Conservation (phyloP, 2,797 vertebrate genomes). For the Craterocephalus amniculus region DNA sequence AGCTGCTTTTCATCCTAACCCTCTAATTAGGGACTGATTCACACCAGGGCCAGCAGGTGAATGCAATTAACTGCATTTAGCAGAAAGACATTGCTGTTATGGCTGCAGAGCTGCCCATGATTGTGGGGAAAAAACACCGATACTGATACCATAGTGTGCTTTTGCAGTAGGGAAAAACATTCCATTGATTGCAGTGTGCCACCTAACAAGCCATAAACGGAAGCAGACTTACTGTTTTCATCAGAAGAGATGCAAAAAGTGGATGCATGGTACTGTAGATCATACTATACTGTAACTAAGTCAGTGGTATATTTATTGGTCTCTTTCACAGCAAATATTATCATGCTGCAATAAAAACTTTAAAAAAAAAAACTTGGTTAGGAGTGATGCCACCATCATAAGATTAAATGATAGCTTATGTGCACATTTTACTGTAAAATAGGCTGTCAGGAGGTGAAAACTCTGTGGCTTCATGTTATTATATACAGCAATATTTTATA, state of each 20-base stretch:
- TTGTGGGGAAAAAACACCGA: not conserved
- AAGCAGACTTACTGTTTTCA: not conserved
- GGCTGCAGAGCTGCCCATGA: constrained; percentile 13
- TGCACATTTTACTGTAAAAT: not conserved
- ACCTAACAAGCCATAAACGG: not conserved
- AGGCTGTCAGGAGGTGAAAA: not conserved
- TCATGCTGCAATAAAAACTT: not conserved
- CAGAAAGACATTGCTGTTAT: constrained; percentile 22
- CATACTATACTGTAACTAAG: not conserved
- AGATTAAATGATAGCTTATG: not conserved
- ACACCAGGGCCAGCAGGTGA: constrained; percentile 53
- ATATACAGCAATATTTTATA: not conserved
- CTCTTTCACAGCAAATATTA: not conserved
- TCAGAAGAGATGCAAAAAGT: not conserved
- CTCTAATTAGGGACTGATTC: constrained; percentile 51
- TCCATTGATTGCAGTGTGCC: not conserved
- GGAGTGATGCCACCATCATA: no score
- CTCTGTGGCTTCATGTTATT: not conserved
- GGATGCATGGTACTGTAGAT: not conserved
- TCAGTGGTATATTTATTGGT: not conserved
- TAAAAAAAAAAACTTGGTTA: not conserved
- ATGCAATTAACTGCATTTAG: constrained; percentile 60
- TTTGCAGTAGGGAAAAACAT: constrained; percentile 2
- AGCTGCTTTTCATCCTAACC: constrained; percentile 36
- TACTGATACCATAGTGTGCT: constrained; percentile 9